Evolutionary conservation across 2,888 invertebrate species (phyloP), one percentile per base, ranked within the genome.

Genomic region (Automeris io): DNA sequence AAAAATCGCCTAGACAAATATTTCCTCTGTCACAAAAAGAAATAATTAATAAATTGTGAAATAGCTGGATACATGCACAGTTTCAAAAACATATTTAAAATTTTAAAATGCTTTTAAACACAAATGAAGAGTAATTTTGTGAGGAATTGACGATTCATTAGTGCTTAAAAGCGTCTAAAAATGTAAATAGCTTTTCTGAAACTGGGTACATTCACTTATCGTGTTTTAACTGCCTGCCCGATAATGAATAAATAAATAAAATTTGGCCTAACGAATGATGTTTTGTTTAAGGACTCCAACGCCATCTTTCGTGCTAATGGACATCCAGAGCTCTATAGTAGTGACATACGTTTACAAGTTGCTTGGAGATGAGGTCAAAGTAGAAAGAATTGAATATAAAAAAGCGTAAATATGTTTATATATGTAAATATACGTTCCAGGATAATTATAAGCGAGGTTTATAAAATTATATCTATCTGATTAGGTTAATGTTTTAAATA

Each of bases 341-440:
- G 97, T 98, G 6, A 98, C 98, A 0, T 99, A 99, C 66, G 97
- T 99, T 2, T 99, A 99, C 85, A 98, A 99, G 71, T 88, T 99
- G 35, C 92, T 98, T 32, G 96, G 96, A 2, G 98, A 98, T 59
- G 98, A 99, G 73, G 99, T 99, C n/a, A 99, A 99, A 88, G 99
- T 99, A 2, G 98, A 99, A 73, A 90, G 98, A 74, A 98, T 98
- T 63, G 98, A 98, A 78, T 99, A 97, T 76, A 97, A 96, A 76
- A 98, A 98, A 68, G 92, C 91, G 69, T 93, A 90, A 88, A 54
- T 29, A 21, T 16, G 1, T 1, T 8, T 11, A 21, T 18, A 36
- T 16, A 38, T 33, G n/a, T 5, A 3, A 8, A 21, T 18, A 8
- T 29, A 22, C 33, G 12, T 18, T 33, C 12, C 33, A 18, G 12